Base-by-base conservation (phyloP, 2,113 vertebrate genomes). In the Nibea coibor region DNA sequence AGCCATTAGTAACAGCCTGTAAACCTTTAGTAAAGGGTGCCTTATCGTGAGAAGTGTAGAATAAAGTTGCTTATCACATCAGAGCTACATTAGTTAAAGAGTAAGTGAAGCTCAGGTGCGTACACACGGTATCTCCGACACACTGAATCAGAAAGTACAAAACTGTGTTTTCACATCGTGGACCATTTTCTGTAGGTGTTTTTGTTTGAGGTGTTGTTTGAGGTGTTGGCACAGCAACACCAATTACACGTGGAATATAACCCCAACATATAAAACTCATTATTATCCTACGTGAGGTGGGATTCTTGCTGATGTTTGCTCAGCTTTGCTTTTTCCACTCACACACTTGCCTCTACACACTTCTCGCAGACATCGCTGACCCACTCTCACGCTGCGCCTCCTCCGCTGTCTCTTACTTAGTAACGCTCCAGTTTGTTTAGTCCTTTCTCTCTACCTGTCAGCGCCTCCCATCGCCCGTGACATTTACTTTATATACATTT, bases 301-400 rank as follows among this genome's bases (percentile, higher is more conserved):
- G 89, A 93, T 92, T 86, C 91, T 87, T 76, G 65, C 76, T 84
- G 82, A 64, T 93, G 91, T 94, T 95, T 95, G 90, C 91, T 93
- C 91, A 94, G 94, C 93, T 94, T 94, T 88, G 76, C 85, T 75
- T 87, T 94, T 93, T 92, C 91, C 93, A 93, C 31, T 90, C 88
- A 86, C 89, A 88, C 82, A 81, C 88, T 80, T 72, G 88, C 87
- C 78, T 89, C 53, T 72, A 83, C 88, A 82, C 72, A 88, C 83
- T 82, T 28, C 56, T 70, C 24, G 43, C 79, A 86, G 83, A 90
- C 89, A 91, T 72, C 75, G 5, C 75, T 79, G 76, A 72, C 74
- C 88, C 78, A 79, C 84, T 83, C 87, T 79, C 83, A 68, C 53
- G 65, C 84, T 65, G 80, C 79, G 82, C 85, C 89, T 92, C 86